These are phyloP conservation scores for Lagopus leucura DNA, from an alignment of 2,113 vertebrate genomes.

Conservation along the genomic window DNA sequence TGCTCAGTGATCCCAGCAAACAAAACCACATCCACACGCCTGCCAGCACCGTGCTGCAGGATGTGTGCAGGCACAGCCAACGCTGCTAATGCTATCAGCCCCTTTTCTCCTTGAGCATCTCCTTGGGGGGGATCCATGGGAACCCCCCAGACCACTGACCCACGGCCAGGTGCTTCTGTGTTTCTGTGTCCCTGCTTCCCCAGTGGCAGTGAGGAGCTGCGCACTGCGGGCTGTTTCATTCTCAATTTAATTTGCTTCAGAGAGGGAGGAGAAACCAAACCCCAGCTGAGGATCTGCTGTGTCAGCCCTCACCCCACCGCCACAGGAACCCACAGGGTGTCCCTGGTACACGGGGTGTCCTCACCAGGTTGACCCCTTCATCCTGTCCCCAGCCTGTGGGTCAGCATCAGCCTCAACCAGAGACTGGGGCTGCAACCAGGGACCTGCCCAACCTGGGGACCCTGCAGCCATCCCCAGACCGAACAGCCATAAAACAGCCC, in stretches of 20 bases:
- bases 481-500: neutral
- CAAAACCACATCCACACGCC: fast-evolving
- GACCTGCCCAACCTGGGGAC: neutral
- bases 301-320: neutral
- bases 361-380: neutral
- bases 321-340: fast-evolving
- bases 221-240: neutral
- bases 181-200: neutral
- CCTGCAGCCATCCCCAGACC: neutral
- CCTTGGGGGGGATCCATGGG: neutral
- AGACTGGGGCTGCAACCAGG: neutral
- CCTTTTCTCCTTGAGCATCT: neutral
- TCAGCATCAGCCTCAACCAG: fast-evolving
- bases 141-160: neutral
- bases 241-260: neutral
- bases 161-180: neutral
- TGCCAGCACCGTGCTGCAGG: fast-evolving
- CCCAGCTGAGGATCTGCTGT: neutral
- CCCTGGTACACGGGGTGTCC: fast-evolving
- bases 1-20: neutral
- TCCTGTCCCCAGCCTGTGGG: neutral
- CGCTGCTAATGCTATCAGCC: neutral
- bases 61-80: neutral
- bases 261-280: neutral
- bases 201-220: neutral